A percentile compares a stretch with the other conserved stretches of the same genome.
Conservation (phyloP, 2,888 invertebrate genomes). For the Stenolophus ochropezus region DNA sequence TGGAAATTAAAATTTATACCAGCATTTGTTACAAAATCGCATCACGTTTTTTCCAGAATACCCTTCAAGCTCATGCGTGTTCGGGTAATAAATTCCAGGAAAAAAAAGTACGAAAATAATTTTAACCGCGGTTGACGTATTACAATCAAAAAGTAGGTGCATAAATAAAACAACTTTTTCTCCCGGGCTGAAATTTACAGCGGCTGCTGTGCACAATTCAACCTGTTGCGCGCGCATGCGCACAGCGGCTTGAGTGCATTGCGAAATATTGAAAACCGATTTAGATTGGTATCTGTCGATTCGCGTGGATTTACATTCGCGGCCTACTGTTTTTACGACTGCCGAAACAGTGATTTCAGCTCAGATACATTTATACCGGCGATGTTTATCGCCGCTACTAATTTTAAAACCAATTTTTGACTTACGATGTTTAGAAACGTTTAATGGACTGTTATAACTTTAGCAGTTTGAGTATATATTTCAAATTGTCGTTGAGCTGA, state of each 20-base stretch:
- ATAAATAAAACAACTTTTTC: slow-evolving; percentile 60
- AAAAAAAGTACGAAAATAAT: slow-evolving; percentile 56
- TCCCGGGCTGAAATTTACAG: slow-evolving; percentile 56
- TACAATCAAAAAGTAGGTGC: slow-evolving; percentile 60
- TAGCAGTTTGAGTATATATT: too few species aligned
- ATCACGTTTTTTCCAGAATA: slow-evolving; percentile 44
- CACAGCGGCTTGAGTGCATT: slow-evolving; percentile 19
- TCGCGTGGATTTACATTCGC: background rate
- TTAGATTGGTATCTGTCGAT: slow-evolving; percentile 36
- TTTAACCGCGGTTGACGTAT: slow-evolving; percentile 56
- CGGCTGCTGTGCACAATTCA: slow-evolving; percentile 42
- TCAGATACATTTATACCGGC: slow-evolving; percentile 2
- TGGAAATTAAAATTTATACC: slow-evolving; percentile 55
- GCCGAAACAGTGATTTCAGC: slow-evolving; percentile 27
- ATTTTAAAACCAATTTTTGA: slow-evolving; percentile 18
- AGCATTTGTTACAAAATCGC: slow-evolving; percentile 51
- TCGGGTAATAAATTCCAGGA: slow-evolving; percentile 39
- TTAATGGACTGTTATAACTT: too few species aligned
- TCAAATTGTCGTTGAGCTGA: too few species aligned
- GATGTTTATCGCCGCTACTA: slow-evolving; percentile 10
- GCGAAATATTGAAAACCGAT: slow-evolving; percentile 56
- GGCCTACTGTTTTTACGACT: slow-evolving; percentile 31
- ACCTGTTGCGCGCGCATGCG: slow-evolving; percentile 46
- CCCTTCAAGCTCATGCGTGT: slow-evolving; percentile 25
- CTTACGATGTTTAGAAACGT: background rate